Evolutionary conservation across 23 tunicate genomes (phyloP).

Genomic region (Ciona savignyi): DNA sequence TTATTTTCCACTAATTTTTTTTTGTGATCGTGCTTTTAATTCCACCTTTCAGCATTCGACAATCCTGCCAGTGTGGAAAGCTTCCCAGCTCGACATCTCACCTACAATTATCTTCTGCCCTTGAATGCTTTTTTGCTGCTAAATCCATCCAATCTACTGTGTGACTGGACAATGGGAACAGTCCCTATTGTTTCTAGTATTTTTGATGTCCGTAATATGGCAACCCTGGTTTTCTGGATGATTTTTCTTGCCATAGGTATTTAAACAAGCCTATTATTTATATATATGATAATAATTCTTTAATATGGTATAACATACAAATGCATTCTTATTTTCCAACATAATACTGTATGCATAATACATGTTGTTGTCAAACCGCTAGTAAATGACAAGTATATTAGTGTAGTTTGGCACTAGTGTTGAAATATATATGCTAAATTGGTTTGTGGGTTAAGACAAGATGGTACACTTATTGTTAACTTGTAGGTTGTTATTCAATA

Average conservation of each 20-base stretch:
- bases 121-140: conserved; percentile 49
- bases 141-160: conserved; percentile 50
- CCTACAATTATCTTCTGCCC: conserved; percentile 59
- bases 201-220: conserved; percentile 48
- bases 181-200: conserved; percentile 35
- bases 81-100: conserved; percentile 60
- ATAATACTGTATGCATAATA: no score
- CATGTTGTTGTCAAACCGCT: no score
- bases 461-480: neutral
- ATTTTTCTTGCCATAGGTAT: conserved; percentile 26
- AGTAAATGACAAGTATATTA: no score
- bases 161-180: conserved; percentile 95
- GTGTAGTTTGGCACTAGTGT: no score
- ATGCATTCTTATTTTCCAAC: no score
- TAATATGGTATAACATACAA: no score
- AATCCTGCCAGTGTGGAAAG: conserved; percentile 64
- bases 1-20: no score
- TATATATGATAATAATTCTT: no score
- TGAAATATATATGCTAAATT: no score
- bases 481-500: conserved; percentile 20
- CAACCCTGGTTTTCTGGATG: conserved; percentile 47
- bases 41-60: conserved; percentile 45
- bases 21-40: no score
- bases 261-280: no score
- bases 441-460: no score